Conservation (phyloP, 2,797 vertebrate species). For the Dendrocincla fuliginosa region DNA sequence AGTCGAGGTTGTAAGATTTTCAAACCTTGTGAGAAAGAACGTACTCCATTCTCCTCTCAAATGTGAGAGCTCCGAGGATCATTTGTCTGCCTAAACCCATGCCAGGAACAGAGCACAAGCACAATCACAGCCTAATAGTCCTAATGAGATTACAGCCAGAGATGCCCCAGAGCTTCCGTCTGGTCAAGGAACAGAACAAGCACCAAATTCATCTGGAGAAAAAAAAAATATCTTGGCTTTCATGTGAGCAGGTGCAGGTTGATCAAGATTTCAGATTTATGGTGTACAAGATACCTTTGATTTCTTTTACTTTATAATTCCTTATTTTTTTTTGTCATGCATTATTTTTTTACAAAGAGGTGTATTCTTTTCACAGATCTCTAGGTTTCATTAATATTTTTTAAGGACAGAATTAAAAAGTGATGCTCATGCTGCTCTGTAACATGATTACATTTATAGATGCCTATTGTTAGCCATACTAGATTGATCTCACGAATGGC, state of each 20-base stretch:
- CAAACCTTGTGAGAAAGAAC: background rate
- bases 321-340: background rate
- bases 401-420: background rate
- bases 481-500: background rate
- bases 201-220: background rate
- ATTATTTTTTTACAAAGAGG: background rate
- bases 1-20: background rate
- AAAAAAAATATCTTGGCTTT: background rate
- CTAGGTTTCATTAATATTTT: background rate
- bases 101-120: background rate
- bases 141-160: constrained; percentile 33
- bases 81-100: background rate
- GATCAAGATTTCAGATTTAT: background rate
- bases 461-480: background rate
- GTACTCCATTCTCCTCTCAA: background rate
- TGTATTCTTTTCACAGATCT: background rate
- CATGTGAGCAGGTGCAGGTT: background rate
- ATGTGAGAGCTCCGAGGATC: background rate
- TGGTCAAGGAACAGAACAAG: background rate
- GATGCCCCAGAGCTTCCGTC: background rate
- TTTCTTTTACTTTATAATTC: background rate
- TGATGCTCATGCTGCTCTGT: background rate
- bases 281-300: background rate
- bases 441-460: background rate
- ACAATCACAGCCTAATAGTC: background rate